Evolutionary conservation across 2,797 vertebrate species (phyloP), one percentile per base, ranked within the genome.

Genomic region (Anguilla megastoma): DNA sequence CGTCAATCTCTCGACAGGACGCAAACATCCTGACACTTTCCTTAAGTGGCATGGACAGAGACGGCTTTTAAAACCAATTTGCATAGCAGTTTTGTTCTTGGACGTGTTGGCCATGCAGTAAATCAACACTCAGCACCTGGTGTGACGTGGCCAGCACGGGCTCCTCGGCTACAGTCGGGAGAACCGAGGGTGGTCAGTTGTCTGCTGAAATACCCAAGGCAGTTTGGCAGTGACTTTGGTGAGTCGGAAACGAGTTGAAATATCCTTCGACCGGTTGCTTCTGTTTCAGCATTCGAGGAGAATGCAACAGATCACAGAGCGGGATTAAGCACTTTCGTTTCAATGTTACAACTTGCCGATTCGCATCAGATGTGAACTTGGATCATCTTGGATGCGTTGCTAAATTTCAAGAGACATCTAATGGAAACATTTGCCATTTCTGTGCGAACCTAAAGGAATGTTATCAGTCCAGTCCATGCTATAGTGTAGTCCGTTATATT

Each of bases 191-290:
- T 24, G 41, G 8, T 9, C 7, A n/a, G 79, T 50, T 12, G 14
- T 21, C 45, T 21, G 79, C n/a, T 58, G 24, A 85, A 85, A 85
- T n/a, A 58, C 58, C 74, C 56, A 66, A 9, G 30, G 85, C 36
- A 85, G 85, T 66, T 69, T 85, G 85, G 85, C 60, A 85, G 85
- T 85, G 60, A 63, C 24, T 63, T 66, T 24, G 58, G 56, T 41
- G 33, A 21, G 18, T 21, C 5, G 3, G 56, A 85, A 84, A 84
- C 16, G 1, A 85, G 14, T 41, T 21, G 18, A 18, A 79, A 41
- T 18, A 36, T 80, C 36, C 76, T 76, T 71, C 16, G 10, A 36
- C 71, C 12, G 9, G 30, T 18, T 76, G 71, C 30, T 41, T 76
- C 71, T 0, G 33, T 36, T 7, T n/a, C 50, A 7, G 6, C 50